A percentile compares a stretch with the other conserved stretches of the same genome.
Conservation (phyloP, 2,797 vertebrate species). For the Clamator glandarius region DNA sequence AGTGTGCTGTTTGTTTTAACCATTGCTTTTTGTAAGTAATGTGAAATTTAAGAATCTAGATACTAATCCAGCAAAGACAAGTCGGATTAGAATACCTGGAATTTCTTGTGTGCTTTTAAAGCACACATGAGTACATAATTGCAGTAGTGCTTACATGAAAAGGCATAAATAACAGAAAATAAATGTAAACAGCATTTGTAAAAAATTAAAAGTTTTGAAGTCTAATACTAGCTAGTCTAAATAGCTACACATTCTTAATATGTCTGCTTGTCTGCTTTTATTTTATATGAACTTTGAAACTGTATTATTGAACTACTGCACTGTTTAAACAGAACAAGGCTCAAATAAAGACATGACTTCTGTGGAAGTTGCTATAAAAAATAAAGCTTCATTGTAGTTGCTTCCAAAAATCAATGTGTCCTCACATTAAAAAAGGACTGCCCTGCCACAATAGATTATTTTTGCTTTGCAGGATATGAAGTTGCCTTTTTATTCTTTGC, state of each 20-base stretch:
- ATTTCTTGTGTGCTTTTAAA: too few species aligned
- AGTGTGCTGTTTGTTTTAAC: too few species aligned
- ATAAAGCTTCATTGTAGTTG: conserved; percentile 40
- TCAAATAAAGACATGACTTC: neutral
- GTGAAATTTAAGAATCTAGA: too few species aligned
- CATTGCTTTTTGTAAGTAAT: too few species aligned
- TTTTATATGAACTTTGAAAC: conserved; percentile 24
- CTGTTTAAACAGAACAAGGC: neutral
- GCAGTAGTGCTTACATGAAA: too few species aligned
- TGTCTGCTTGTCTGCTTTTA: neutral
- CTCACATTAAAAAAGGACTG: conserved; percentile 5
- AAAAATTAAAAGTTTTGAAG: neutral
- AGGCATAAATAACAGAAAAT: too few species aligned
- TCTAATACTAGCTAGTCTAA: neutral
- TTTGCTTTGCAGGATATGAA: conserved; percentile 12
- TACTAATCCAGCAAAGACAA: too few species aligned
- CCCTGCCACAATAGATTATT: neutral
- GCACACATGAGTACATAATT: too few species aligned
- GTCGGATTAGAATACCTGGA: too few species aligned
- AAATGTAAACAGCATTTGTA: too few species aligned
- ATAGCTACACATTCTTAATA: neutral
- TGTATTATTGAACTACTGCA: conserved; percentile 5
- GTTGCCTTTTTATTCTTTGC: neutral
- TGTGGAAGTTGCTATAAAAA: conserved; percentile 28
- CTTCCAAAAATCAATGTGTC: conserved; percentile 12